Evolutionary conservation across 2,888 invertebrate species (phyloP).

Genomic region (Ormyrus thymus): DNA sequence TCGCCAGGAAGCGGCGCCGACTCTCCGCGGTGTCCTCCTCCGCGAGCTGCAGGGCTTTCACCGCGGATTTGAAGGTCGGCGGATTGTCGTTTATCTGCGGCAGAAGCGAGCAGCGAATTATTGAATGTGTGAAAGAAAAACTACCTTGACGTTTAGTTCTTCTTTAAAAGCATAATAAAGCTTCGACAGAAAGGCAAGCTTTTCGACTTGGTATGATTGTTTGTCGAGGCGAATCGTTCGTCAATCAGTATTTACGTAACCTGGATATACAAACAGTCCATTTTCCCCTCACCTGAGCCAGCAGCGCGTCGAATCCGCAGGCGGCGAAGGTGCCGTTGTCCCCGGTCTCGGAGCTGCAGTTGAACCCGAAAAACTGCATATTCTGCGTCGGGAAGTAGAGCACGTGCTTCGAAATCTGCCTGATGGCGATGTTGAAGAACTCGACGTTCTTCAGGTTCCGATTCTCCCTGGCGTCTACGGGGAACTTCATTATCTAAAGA

Average conservation of each 20-base stretch:
- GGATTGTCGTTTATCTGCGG: neutral
- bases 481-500: slow-evolving; percentile 51
- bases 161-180: too few species aligned
- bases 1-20: slow-evolving; percentile 58
- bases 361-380: slow-evolving; percentile 72
- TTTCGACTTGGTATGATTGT: too few species aligned
- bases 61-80: slow-evolving; percentile 44
- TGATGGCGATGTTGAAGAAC: slow-evolving; percentile 78
- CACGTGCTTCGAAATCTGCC: slow-evolving; percentile 77
- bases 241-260: too few species aligned
- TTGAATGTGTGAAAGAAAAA: too few species aligned
- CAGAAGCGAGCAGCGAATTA: neutral
- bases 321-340: neutral
- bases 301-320: slow-evolving; percentile 29
- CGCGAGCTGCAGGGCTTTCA: slow-evolving; percentile 59
- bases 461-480: slow-evolving; percentile 75
- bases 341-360: neutral
- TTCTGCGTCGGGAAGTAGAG: slow-evolving; percentile 81
- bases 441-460: slow-evolving; percentile 78
- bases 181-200: too few species aligned
- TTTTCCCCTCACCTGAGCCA: neutral
- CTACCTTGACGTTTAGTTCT: too few species aligned
- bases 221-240: too few species aligned
- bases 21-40: slow-evolving; percentile 60
- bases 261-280: too few species aligned